Base-by-base conservation (phyloP, 30 jellyfish, hydroid and myxozoan genomes). In the Aurelia coerulea region DNA sequence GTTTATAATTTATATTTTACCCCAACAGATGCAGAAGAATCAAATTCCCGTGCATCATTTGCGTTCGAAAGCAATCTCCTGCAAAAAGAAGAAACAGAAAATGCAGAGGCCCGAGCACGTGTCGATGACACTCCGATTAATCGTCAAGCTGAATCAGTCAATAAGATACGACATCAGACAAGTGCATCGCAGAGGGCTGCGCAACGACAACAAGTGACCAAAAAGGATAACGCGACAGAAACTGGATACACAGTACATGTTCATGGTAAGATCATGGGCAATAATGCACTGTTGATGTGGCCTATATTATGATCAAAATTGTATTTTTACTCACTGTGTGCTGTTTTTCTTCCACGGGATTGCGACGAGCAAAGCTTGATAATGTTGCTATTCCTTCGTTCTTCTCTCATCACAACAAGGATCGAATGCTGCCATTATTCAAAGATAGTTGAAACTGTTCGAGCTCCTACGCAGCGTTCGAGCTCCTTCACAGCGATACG, bases 61-160 rank as follows among this genome's bases (percentile, higher is more conserved):
- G 66, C 76, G 10, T 71, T 37, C 53, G 78, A 81, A 41, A 69
- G 91, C 69, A 81, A 35, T 15, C 78, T 81, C 13, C 54, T 68
- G 14, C 90, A 68, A 67, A 65, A 58, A 69, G 86, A 66, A 23
- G 83, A 65, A 54, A 33, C 85, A 3, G 88, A 74, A 19, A 79
- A 68, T 17, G 90, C 90, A 0, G 88, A 41, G 2, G 70, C 60
- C 1, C 76, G 93, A 18, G 93, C 93, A 29, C 74, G 53, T 41
- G 93, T 84, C 62, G 67, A 67, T 7, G 93, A 84, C 78, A 62
- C 87, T 16, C 93, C 93, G 76, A 41, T 84, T 11, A 84, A 64
- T 68, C 86, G 62, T 56, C 93, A 73, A 31, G 93, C 93, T 32
- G 93, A 84, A 37, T 84, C 88, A 1, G 72, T 84, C 67, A 84